A percentile compares a stretch with the other conserved stretches of the same genome.
phyloP scores from a whole-genome alignment of 2,113 vertebrate genomes.

The Solea solea region DNA sequence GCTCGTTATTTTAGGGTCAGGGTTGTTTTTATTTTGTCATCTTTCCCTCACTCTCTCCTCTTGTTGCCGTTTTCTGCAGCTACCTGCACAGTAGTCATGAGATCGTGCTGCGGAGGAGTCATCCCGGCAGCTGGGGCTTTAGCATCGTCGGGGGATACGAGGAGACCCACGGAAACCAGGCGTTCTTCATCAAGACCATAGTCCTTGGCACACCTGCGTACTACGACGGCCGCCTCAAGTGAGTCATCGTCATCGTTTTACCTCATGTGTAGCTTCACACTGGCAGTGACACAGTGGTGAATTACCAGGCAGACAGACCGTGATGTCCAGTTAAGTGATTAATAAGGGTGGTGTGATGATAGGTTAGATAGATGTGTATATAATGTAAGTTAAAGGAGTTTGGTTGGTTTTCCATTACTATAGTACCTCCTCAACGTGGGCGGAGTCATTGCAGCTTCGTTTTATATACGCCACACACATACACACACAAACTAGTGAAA shows the following conservation, averaged over 20 bases:
- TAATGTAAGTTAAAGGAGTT: too few species aligned
- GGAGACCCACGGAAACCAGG: conserved; percentile 96
- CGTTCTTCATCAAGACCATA: conserved; percentile 99
- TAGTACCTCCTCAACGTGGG: too few species aligned
- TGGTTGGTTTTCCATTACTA: too few species aligned
- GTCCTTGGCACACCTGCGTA: conserved; percentile 97
- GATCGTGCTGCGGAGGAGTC: conserved; percentile 92
- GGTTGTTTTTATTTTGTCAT: too few species aligned
- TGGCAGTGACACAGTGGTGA: not conserved
- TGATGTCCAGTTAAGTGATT: conserved; percentile 6
- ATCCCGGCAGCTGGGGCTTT: conserved; percentile 97
- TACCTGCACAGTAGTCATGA: conserved; percentile 95
- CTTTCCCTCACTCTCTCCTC: not conserved
- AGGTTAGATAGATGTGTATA: too few species aligned
- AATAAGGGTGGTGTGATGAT: conserved; percentile 1
- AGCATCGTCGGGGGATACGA: conserved; percentile 98
- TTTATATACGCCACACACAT: too few species aligned
- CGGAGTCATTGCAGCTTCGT: too few species aligned
- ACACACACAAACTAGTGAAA: too few species aligned
- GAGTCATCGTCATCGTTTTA: conserved; percentile 70
- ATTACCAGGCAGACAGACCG: conserved; percentile 11
- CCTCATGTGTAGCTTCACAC: conserved; percentile 11
- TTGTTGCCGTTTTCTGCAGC: conserved; percentile 69
- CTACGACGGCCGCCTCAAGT: conserved; percentile 97
- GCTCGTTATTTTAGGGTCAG: too few species aligned